Evolutionary conservation across 2,113 vertebrate genomes (phyloP), one percentile per base, ranked within the genome.

Genomic region (Neodontobutis hainanensis): DNA sequence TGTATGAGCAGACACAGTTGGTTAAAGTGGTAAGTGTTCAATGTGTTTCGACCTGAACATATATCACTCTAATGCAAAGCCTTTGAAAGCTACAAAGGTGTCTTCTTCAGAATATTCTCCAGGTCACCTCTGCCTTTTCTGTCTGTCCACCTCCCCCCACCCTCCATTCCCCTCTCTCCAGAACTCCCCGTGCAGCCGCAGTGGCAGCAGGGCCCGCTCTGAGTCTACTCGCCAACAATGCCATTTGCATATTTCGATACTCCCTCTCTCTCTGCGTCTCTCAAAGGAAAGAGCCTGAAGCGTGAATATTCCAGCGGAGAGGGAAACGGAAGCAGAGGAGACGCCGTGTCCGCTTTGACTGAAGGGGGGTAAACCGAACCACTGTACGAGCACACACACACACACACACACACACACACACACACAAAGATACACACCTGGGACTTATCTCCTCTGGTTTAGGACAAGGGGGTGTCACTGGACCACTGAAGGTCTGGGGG

Each of bases 221-320:
- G 46, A 12, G 5, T n/a, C 0, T 51, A 8, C 8, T 12, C 14
- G 38, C 6, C 86, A 91, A 92, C 90, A 92, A 90, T 83, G 85
- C 83, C 88, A 92, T 93, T 93, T 92, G 90, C 92, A 93, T 93
- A 91, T 92, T 91, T 92, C 90, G 87, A 91, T 92, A 85, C 84
- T 90, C 85, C 8, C 66, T 80, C 77, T 70, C 35, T 56, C 53
- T 16, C 55, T 42, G 60, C 74, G 84, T 75, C 81, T 85, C 78
- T 84, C 75, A 87, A 82, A 87, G 84, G 87, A 93, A 92, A 92
- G 90, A 92, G 92, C 92, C 92, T 70, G 84, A 64, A 92, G 92
- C 92, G 44, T 85, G 84, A 85, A 85, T 80, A 81, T 78, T 90
- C 87, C 86, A 85, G 84, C 86, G 90, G 88, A 76, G 53, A 65